Conservation (phyloP, 2,888 invertebrate genomes). For the Troglohyphantes excavatus region DNA sequence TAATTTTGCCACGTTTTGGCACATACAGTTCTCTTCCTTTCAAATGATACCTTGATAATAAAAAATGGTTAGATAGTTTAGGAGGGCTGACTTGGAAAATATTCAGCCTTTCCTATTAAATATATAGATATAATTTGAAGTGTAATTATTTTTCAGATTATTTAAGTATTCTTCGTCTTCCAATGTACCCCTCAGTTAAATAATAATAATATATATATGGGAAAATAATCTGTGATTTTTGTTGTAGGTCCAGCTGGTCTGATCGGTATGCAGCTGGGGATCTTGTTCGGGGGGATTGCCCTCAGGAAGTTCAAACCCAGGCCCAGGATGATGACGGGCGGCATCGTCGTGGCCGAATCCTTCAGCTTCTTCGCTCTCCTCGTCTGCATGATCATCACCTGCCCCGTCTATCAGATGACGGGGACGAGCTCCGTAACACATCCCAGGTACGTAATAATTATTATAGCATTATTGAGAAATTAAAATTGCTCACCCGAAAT, state of each 20-base stretch:
- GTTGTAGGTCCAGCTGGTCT: conserved; percentile 79
- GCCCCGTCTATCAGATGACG: conserved; percentile 59
- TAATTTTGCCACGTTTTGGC: too few relatives aligned
- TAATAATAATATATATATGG: too few relatives aligned
- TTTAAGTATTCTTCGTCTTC: too few relatives aligned
- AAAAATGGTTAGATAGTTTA: too few relatives aligned
- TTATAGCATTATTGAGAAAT: background rate
- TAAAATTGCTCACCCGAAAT: background rate
- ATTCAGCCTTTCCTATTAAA: too few relatives aligned
- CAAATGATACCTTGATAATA: too few relatives aligned
- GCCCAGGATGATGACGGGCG: conserved; percentile 69
- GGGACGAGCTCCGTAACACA: conserved; percentile 38
- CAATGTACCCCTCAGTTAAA: too few relatives aligned
- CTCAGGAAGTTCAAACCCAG: conserved; percentile 81
- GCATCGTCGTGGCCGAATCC: conserved; percentile 68
- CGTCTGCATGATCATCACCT: conserved; percentile 67
- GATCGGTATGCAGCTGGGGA: conserved; percentile 78
- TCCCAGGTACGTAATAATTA: background rate
- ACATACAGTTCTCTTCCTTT: too few relatives aligned
- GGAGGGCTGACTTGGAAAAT: too few relatives aligned
- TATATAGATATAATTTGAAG: too few relatives aligned
- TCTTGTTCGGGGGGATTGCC: conserved; percentile 80
- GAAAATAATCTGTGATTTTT: too few relatives aligned
- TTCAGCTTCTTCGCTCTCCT: conserved; percentile 72
- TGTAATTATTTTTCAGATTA: too few relatives aligned